A percentile compares a stretch with the other conserved stretches of the same genome.
phyloP scores from a whole-genome alignment of 2,888 invertebrate genomes.

The Uropetala carovei region DNA sequence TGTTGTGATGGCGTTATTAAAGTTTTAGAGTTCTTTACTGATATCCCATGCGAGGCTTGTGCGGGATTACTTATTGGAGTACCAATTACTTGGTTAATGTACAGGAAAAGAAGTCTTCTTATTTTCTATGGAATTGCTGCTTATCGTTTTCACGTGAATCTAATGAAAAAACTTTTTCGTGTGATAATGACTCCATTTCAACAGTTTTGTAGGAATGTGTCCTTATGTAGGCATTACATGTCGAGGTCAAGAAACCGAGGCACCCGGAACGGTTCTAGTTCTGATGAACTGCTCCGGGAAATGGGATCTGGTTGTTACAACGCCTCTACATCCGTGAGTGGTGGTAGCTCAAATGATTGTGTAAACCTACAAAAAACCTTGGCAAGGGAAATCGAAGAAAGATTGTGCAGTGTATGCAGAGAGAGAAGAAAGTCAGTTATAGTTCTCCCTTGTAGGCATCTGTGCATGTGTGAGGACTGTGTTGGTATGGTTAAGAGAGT shows the following conservation, averaged over 20 bases:
- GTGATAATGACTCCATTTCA: neutral
- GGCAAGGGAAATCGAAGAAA: neutral
- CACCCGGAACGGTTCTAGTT: no score
- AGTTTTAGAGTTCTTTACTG: slow-evolving; percentile 9
- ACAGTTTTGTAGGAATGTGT: neutral
- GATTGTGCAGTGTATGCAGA: slow-evolving; percentile 19
- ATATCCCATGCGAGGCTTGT: slow-evolving; percentile 40
- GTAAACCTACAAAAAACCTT: slow-evolving; percentile 8
- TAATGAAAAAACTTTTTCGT: neutral
- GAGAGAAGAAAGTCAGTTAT: slow-evolving; percentile 49
- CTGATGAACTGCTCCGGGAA: neutral
- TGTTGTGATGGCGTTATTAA: neutral
- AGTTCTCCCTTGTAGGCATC: slow-evolving; percentile 52
- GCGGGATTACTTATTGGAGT: neutral
- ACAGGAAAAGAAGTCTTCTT: neutral
- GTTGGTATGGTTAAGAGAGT: neutral
- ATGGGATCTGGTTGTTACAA: neutral
- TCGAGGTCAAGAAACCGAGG: neutral
- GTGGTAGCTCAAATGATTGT: neutral
- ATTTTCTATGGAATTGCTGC: neutral
- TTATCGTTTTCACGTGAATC: neutral
- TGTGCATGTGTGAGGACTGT: slow-evolving; percentile 50
- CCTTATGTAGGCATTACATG: neutral
- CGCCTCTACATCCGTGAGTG: neutral
- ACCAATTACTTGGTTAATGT: neutral